Evolutionary conservation across 2,797 vertebrate species (phyloP).

Genomic region (Lophotriccus pileatus): DNA sequence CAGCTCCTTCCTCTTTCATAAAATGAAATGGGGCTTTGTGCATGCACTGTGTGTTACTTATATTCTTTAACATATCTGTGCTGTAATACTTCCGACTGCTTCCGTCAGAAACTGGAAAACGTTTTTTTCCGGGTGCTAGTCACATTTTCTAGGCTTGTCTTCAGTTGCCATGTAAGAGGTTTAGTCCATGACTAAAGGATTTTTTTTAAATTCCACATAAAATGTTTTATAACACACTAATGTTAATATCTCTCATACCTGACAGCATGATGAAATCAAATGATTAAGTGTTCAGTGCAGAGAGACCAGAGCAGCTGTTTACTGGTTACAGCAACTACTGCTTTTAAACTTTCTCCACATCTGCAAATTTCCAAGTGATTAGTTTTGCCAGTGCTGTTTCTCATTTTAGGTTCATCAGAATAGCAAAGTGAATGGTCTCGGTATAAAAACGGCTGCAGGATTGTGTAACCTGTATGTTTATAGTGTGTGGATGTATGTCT

Average conservation of each 20-base stretch:
- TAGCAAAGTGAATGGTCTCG: not conserved
- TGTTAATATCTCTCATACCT: not conserved
- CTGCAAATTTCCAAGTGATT: not conserved
- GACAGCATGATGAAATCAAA: not conserved
- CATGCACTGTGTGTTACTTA: not conserved
- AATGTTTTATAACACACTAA: slow-evolving; percentile 1
- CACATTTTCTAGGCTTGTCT: not conserved
- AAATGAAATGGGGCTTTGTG: not conserved
- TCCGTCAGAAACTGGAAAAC: not conserved
- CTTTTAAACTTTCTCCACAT: slow-evolving; percentile 49
- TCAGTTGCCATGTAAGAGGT: not conserved
- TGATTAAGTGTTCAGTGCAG: not conserved
- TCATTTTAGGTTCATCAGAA: not conserved
- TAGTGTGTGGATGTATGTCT: not conserved
- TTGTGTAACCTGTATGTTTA: not conserved
- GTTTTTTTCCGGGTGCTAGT: not conserved
- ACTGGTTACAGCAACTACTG: not conserved
- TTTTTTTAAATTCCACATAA: not conserved
- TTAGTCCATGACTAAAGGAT: not conserved
- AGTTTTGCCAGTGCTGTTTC: not conserved
- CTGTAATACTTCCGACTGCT: not conserved
- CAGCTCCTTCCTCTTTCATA: not conserved
- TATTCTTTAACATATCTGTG: not conserved
- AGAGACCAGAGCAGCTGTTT: not conserved
- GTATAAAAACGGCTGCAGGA: not conserved